Conservation (phyloP, 2,113 vertebrate genomes). For the Cheirogaleus medius region DNA sequence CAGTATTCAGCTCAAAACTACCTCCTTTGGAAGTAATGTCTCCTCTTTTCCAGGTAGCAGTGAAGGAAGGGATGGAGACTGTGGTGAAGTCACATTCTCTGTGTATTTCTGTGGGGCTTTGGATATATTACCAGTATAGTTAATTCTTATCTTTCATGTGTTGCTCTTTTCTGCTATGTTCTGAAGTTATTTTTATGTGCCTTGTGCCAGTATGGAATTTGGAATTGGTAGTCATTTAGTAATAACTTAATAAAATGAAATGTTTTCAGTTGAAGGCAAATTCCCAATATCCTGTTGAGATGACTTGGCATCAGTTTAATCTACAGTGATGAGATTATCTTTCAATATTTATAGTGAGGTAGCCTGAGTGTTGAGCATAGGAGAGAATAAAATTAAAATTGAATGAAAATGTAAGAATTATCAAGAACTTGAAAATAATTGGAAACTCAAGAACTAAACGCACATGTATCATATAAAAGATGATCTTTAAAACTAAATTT, state of each 20-base stretch:
- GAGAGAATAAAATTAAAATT: constrained; percentile 20
- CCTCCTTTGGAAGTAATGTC: neutral
- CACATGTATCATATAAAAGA: neutral
- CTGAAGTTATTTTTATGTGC: neutral
- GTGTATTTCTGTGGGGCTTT: neutral
- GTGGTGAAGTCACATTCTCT: neutral
- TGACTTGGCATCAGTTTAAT: neutral
- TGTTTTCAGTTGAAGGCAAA: neutral
- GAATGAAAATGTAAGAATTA: neutral
- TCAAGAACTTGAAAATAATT: neutral
- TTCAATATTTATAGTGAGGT: neutral
- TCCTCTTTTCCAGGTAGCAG: neutral
- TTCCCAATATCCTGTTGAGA: neutral
- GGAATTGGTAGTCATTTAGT: neutral
- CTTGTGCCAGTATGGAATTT: neutral
- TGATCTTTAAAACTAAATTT: constrained; percentile 31
- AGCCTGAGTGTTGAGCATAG: neutral
- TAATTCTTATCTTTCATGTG: neutral
- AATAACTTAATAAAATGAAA: neutral
- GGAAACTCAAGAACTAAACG: neutral
- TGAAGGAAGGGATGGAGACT: neutral
- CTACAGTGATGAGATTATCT: neutral
- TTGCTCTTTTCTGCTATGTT: neutral
- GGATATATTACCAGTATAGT: neutral
- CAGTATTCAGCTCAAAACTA: neutral